A percentile compares a stretch with the other conserved stretches of the same genome.
Conservation (phyloP, 2,888 invertebrate species). For the Heliconius hortense region DNA sequence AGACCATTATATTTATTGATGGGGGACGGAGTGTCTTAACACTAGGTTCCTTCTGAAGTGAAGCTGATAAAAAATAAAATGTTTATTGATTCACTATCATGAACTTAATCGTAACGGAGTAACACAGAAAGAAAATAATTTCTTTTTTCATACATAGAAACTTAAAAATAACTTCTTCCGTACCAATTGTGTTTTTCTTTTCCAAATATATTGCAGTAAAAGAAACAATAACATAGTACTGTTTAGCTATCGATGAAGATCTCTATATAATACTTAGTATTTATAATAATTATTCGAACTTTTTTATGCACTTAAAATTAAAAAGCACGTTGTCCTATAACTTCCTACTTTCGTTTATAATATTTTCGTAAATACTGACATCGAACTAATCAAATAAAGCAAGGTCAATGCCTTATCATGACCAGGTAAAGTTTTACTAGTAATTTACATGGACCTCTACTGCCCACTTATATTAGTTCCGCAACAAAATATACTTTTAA, state of each 20-base stretch:
- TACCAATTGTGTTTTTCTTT: too few species aligned
- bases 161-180: too few species aligned
- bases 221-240: too few species aligned
- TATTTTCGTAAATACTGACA: constrained; percentile 21
- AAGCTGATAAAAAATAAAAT: too few species aligned
- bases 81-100: too few species aligned
- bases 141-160: neutral
- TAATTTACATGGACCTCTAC: constrained; percentile 53
- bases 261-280: neutral
- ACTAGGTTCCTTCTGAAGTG: too few species aligned
- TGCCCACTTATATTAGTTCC: constrained; percentile 56
- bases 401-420: constrained; percentile 43
- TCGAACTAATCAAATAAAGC: constrained; percentile 38
- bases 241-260: neutral
- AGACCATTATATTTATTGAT: too few species aligned
- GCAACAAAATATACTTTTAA: constrained; percentile 48
- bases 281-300: neutral
- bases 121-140: neutral
- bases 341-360: constrained; percentile 17
- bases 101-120: too few species aligned
- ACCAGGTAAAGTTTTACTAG: constrained; percentile 33
- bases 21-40: too few species aligned
- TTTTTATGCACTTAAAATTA: neutral
- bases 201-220: neutral
- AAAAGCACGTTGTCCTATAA: neutral